These are phyloP conservation scores for Ecliptopera silaceata DNA, from an alignment of 2,888 invertebrate species.

Conservation along the genomic window DNA sequence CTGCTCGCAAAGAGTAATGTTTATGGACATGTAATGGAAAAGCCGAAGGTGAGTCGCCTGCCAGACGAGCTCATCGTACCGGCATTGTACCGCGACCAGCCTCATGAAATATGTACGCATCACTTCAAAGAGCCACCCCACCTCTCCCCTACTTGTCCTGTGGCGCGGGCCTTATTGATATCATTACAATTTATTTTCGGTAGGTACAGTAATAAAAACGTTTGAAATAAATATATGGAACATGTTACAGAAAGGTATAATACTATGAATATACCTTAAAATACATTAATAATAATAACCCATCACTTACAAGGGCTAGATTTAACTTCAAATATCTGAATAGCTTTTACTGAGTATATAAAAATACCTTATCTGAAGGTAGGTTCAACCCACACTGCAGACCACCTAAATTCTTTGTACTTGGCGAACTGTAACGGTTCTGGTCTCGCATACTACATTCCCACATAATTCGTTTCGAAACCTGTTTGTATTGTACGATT, in stretches of 20 bases:
- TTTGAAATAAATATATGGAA: neutral
- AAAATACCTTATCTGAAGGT: neutral
- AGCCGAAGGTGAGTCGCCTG: slow-evolving; percentile 57
- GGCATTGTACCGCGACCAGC: slow-evolving; percentile 71
- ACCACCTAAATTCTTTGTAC: slow-evolving; percentile 32
- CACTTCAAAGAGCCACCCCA: slow-evolving; percentile 67
- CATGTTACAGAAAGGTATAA: too few species aligned
- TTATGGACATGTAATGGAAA: slow-evolving; percentile 43
- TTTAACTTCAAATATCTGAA: too few species aligned
- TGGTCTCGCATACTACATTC: slow-evolving; percentile 47
- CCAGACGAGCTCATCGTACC: slow-evolving; percentile 77
- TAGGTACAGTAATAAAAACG: too few species aligned
- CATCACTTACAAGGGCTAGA: too few species aligned
- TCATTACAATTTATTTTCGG: slow-evolving; percentile 21
- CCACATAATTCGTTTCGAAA: slow-evolving; percentile 54
- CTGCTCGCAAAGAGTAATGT: slow-evolving; percentile 20
- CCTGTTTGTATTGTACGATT: slow-evolving; percentile 59
- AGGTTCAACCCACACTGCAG: slow-evolving; percentile 1
- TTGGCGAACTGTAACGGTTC: slow-evolving; percentile 47
- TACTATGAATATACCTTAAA: too few species aligned
- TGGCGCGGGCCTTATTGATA: slow-evolving; percentile 41
- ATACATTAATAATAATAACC: too few species aligned
- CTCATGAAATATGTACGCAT: slow-evolving; percentile 79
- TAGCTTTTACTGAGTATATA: too few species aligned
- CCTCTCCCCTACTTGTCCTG: slow-evolving; percentile 37